Evolutionary conservation across 1,140 invertebrate species (phyloP), one percentile per base, ranked within the genome.

Genomic region (Carposina sasakii): DNA sequence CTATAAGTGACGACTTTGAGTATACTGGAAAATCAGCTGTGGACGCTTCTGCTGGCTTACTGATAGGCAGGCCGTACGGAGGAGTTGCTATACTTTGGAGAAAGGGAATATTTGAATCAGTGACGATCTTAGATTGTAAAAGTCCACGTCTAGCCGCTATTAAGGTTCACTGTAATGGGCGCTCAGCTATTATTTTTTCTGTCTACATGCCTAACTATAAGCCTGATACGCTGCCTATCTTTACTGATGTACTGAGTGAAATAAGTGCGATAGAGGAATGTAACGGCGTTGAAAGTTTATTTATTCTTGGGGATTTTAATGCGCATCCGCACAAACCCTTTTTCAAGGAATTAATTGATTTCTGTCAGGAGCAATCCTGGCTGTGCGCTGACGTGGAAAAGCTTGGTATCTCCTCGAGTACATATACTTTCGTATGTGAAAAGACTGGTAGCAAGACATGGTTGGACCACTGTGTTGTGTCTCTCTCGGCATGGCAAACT

Each of bases 381-480:
- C 12, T 0, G 2, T 43, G 39, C 28, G 21, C 30, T 4, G 48
- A 50, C 12, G 2, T 22, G 3, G 10, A 36, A 15, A 15, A 15
- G 12, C 16, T 42, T 4, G 30, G 16, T 0, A 1, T 28, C 12
- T 17, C 24, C 1, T 34, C 26, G 8, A 3, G 34, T 2, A 31
- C 26, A 3, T 49, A 23, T 13, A 49, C 47, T 10, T 40, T 21
- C 24, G 12, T 49, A 4, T 34, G 36, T 40, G 28, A 42, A 10
- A 30, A 6, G 1, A 12, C 33, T 17, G 39, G 39, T 3, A 12
- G 26, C 6, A 41, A 15, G n/a, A 20, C 37, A 13, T 49, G 47
- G 47, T n/a, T 49, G n/a, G 47, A 49, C 28, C 47, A 49, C 28
- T 41, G 37, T 19, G 1, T 49, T 1, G 37, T 50, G 2, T 24